These are phyloP conservation scores for Mastigias papua DNA, from an alignment of 30 jellyfish, hydroid and myxozoan genomes.

Conservation along the genomic window DNA sequence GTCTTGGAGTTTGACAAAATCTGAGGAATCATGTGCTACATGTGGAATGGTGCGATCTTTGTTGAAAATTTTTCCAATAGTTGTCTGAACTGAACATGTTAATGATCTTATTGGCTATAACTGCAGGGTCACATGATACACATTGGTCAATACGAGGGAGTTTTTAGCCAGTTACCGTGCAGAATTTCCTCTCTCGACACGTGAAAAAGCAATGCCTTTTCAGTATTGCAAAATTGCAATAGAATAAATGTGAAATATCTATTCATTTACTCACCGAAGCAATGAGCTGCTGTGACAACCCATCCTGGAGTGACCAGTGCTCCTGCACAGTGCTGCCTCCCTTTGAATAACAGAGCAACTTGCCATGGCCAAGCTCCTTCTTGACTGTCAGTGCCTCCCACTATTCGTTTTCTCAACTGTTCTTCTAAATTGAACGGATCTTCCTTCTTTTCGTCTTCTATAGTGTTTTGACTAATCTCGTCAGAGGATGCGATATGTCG, in stretches of 20 bases:
- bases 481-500: constrained; percentile 35
- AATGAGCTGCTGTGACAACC: constrained; percentile 92
- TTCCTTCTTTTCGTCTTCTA: background rate
- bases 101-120: no score
- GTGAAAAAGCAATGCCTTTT: no score
- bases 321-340: constrained; percentile 82
- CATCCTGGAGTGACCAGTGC: constrained; percentile 83
- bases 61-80: no score
- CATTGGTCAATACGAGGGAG: no score
- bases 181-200: no score
- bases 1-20: no score
- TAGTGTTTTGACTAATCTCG: background rate
- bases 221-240: no score
- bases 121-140: no score
- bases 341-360: constrained; percentile 76
- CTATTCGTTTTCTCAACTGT: constrained; percentile 53
- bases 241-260: background rate
- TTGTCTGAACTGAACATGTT: no score
- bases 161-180: no score
- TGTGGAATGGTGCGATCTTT: no score
- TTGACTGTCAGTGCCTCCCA: constrained; percentile 72
- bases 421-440: background rate
- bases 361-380: constrained; percentile 97
- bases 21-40: no score
- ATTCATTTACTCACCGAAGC: constrained; percentile 75